Evolutionary conservation across 1,140 invertebrate genomes (phyloP).

Genomic region (Tribolium castaneum): DNA sequence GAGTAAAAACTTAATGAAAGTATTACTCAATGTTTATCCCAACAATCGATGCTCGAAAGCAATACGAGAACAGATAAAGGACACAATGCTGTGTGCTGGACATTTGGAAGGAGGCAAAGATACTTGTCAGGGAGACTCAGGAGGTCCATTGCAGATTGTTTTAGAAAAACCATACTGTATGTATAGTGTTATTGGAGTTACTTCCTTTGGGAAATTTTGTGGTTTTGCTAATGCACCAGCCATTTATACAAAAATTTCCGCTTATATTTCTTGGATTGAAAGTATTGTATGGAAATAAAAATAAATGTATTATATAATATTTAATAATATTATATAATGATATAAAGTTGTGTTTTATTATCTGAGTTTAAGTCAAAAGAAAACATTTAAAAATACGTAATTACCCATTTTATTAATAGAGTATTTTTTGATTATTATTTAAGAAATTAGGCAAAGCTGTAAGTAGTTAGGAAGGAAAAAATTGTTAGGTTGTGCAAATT

Average conservation of each 20-base stretch:
- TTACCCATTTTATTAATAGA: too few relatives aligned
- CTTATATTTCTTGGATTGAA: slow-evolving; percentile 73
- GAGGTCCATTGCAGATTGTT: slow-evolving; percentile 72
- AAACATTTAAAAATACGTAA: too few relatives aligned
- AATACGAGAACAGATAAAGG: not conserved
- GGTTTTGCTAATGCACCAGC: slow-evolving; percentile 67
- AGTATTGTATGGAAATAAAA: slow-evolving; percentile 63
- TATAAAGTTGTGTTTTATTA: too few relatives aligned
- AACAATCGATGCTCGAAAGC: not conserved
- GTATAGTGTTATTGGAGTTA: slow-evolving; percentile 70
- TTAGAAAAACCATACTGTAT: slow-evolving; percentile 61
- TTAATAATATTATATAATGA: too few relatives aligned
- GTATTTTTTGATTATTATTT: too few relatives aligned
- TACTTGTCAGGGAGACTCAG: slow-evolving; percentile 73
- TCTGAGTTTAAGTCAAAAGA: too few relatives aligned
- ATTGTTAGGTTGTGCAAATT: too few relatives aligned
- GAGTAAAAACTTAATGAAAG: not conserved
- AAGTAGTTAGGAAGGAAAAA: too few relatives aligned
- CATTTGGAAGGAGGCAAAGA: not conserved
- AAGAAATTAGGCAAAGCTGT: too few relatives aligned
- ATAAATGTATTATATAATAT: too few relatives aligned
- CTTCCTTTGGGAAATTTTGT: slow-evolving; percentile 71
- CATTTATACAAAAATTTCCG: slow-evolving; percentile 72
- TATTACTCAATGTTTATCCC: not conserved
- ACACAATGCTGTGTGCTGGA: slow-evolving; percentile 3